These are phyloP conservation scores for Eupsilia transversa DNA, from an alignment of 2,888 invertebrate species.

Conservation along the genomic window DNA sequence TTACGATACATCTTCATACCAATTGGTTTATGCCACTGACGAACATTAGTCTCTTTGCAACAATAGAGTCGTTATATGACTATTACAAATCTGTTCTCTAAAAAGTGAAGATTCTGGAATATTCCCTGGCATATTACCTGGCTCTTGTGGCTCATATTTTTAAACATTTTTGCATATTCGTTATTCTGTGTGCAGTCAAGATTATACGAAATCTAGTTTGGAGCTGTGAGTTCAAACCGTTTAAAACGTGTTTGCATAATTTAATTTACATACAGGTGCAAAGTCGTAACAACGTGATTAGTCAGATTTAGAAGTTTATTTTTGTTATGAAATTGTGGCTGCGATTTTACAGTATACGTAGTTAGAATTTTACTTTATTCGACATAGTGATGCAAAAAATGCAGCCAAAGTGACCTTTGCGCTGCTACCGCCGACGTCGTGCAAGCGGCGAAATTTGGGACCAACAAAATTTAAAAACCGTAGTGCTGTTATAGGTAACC, in stretches of 20 bases:
- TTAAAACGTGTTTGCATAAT: constrained; percentile 43
- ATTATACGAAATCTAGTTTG: constrained; percentile 16
- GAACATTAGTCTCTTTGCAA: not conserved
- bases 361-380: not conserved
- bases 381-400: not conserved
- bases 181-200: not conserved
- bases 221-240: constrained; percentile 16
- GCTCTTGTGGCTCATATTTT: not conserved
- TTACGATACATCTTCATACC: not conserved
- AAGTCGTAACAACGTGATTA: constrained; percentile 30
- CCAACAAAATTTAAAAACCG: too few relatives aligned
- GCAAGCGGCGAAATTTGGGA: not conserved
- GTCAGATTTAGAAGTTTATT: constrained; percentile 16
- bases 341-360: too few relatives aligned
- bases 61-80: not conserved
- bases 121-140: not conserved
- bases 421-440: not conserved
- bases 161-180: not conserved
- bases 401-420: not conserved
- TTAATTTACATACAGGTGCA: constrained; percentile 49
- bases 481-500: not conserved
- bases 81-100: not conserved
- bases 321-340: not conserved
- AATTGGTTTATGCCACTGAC: not conserved
- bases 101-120: not conserved